phyloP scores from a whole-genome alignment of 2,113 vertebrate species.

The Cichladusa arquata region DNA sequence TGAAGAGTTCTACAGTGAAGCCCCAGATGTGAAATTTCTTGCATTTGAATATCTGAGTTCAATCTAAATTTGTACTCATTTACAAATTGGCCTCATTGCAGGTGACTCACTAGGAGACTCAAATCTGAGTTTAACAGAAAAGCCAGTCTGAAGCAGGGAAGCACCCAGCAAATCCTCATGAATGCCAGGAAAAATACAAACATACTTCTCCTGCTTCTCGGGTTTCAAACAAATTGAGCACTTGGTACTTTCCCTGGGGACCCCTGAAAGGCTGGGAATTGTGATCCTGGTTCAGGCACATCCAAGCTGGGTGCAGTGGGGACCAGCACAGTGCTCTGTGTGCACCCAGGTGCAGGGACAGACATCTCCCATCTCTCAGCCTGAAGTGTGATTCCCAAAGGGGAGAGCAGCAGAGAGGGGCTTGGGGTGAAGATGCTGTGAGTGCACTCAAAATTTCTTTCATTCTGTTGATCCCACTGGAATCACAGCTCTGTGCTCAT shows the following conservation, averaged over 20 bases:
- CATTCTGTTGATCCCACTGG: background rate
- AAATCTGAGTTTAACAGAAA: background rate
- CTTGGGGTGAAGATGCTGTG: background rate
- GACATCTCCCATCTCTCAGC: background rate
- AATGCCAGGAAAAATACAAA: background rate
- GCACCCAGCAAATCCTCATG: background rate
- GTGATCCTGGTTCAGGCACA: background rate
- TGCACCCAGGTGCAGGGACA: background rate
- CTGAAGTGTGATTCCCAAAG: background rate
- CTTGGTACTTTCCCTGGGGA: background rate
- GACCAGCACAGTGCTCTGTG: background rate
- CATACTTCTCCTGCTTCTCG: background rate
- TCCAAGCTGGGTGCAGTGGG: background rate
- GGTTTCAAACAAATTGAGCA: background rate
- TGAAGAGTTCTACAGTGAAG: background rate
- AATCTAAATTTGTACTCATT: background rate
- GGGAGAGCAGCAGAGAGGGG: background rate
- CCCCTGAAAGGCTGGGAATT: background rate
- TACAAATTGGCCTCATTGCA: background rate
- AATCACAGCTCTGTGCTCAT: accelerated
- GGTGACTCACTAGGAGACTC: background rate
- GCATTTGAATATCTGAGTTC: background rate
- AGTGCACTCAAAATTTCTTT: background rate
- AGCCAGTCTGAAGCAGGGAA: background rate
- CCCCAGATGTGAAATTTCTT: background rate